Evolutionary conservation across 2,888 invertebrate genomes (phyloP), one percentile per base, ranked within the genome.

Genomic region (Blastobasis adustella): DNA sequence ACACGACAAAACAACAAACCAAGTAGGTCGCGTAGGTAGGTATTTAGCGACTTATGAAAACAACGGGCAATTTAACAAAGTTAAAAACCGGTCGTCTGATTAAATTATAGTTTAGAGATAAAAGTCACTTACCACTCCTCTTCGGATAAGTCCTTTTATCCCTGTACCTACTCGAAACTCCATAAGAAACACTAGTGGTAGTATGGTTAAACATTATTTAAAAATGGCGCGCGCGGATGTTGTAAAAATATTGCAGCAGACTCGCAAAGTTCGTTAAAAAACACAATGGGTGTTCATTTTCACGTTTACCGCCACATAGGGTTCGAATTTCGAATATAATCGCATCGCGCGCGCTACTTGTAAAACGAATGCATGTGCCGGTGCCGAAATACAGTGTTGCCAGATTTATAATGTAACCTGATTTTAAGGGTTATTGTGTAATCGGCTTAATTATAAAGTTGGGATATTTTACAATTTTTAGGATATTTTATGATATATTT

Each of bases 181-280:
- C 73, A 54, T 72, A 23, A 23, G 23, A 23, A 23, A 23, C 23
- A 75, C 46, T 76, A 76, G 58, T 74, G 53, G 75, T 75, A 7
- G 79, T 74, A 51, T 78, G 79, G 64, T 81, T 79, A 61, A 84
- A 83, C 84, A 84, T 83, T 40, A 49, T 55, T 46, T 47, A 44
- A 49, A 44, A 23, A 7, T 42, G 6, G 37, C 45, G 9, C n/a
- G 23, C 53, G 54, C 49, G 36, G 8, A 4, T 47, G 48, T 39
- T 42, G 38, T 1, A 47, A 49, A 54, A 56, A 51, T 38, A 47
- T n/a, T 45, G 9, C 43, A 44, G 10, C 23, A 39, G 43, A 10
- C 46, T 6, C 37, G 23, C 44, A 23, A 58, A 60, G 55, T 60
- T 59, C 59, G 58, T 66, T 58, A 62, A 62, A 61, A 61, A 62